Evolutionary conservation across 1,140 invertebrate species (phyloP), one percentile per base, ranked within the genome.

Genomic region (Camponotus vicinus): DNA sequence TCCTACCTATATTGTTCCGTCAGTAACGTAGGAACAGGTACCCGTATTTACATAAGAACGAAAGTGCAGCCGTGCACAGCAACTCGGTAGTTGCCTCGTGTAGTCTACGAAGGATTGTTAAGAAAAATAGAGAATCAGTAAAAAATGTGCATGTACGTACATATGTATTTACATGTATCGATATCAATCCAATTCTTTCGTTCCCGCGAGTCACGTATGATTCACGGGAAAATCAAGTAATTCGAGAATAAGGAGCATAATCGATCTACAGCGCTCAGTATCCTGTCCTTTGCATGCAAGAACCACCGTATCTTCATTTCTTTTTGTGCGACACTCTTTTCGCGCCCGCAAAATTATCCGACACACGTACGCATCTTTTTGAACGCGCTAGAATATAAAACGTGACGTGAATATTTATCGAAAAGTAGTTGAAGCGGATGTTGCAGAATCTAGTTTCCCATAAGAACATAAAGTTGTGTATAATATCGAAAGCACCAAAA

Each of bases 321-420:
- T 27, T 52, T 52, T 37, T 9, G 18, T 40, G 18, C 55, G 69
- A 37, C 69, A 21, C 27, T 45, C 52, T 57, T 45, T 52, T 52
- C 49, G 49, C 37, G 55, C 34, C 15, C 42, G 8, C 13, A 8
- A 73, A 61, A 83, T 83, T 73, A 83, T 83, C 79, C 69, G 15
- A 13, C 40, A 75, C 79, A 83, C 79, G 79, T 83, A 83, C 57
- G 69, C 55, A 75, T 75, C 79, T 75, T 61, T 83, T 73, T 75
- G 69, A 61, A 80, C n/a, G 66, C 66, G 67, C 21, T 42, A 8
- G 67, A 32, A 75, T 83, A 83, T 83, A 75, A 82, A 61, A 83
- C 69, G 79, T 75, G 69, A 63, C 13, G 4, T 34, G 69, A 83
- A 83, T 83, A 83, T 83, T 83, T 75, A 75, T 8, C 27, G 18